Percentiles rank a stretch among this genome's conserved stretches.
Evolutionary conservation across 2,113 vertebrate genomes (phyloP).

Genomic region (Rhombomys opimus): DNA sequence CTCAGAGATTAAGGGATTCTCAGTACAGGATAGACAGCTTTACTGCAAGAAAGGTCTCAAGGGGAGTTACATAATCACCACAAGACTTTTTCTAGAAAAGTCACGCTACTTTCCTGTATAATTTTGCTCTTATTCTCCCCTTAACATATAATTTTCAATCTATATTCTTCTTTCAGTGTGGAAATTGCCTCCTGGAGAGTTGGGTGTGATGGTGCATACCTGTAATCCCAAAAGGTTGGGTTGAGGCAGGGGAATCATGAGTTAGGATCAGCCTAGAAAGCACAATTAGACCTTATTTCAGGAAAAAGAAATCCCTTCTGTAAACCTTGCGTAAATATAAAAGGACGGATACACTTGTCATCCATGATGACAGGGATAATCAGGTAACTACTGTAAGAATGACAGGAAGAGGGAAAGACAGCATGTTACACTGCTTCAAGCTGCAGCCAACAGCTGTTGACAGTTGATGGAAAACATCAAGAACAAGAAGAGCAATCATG

Average conservation of each 20-base stretch:
- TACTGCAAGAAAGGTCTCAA: neutral
- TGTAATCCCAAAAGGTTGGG: neutral
- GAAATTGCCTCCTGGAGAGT: neutral
- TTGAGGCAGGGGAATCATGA: neutral
- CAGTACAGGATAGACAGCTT: neutral
- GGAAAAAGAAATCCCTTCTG: neutral
- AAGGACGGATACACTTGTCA: neutral
- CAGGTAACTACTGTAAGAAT: conserved; percentile 40
- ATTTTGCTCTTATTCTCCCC: conserved; percentile 7
- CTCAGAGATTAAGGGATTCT: neutral
- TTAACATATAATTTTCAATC: conserved; percentile 12
- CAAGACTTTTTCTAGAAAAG: conserved; percentile 12
- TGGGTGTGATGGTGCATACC: too few species aligned
- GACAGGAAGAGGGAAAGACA: neutral
- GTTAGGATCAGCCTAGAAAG: neutral
- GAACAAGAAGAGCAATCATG: neutral
- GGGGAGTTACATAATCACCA: neutral
- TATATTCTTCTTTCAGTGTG: conserved; percentile 10
- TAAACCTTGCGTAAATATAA: conserved; percentile 40
- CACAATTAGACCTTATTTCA: neutral
- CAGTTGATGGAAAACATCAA: neutral
- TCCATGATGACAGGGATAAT: neutral
- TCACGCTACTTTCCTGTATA: neutral
- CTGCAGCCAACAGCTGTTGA: neutral
- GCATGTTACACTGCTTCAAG: neutral